These are phyloP conservation scores for Drosophila obscura DNA, from an alignment of 1,140 invertebrate genomes.

Conservation along the genomic window DNA sequence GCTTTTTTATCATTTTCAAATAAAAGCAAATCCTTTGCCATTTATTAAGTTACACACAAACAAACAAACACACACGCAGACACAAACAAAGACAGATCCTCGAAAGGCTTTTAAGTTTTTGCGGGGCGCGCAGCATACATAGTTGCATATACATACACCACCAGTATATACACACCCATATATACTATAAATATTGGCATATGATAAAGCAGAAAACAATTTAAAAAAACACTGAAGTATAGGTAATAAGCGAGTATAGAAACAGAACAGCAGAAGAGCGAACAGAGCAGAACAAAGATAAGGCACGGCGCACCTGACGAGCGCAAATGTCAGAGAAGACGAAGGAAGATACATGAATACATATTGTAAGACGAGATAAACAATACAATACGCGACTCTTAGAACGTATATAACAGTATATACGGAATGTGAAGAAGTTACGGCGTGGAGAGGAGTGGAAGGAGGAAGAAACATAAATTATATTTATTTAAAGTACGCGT, in stretches of 20 bases:
- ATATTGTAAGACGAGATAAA: constrained; percentile 77
- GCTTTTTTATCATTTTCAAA: constrained; percentile 80
- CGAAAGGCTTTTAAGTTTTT: constrained; percentile 58
- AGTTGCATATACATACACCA: constrained; percentile 41
- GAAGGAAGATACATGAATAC: constrained; percentile 47
- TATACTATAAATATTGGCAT: constrained; percentile 77
- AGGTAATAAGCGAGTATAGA: constrained; percentile 49
- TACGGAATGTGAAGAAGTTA: constrained; percentile 47
- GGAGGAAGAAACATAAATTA: constrained; percentile 68
- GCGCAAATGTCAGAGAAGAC: constrained; percentile 20
- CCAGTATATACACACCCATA: constrained; percentile 37
- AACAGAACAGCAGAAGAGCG: constrained; percentile 24
- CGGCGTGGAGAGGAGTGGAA: constrained; percentile 27
- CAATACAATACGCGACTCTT: constrained; percentile 45
- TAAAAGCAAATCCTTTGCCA: constrained; percentile 77
- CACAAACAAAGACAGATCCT: too few species aligned
- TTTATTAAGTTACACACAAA: constrained; percentile 71
- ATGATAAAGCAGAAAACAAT: constrained; percentile 60
- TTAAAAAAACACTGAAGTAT: constrained; percentile 27
- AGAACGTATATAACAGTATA: constrained; percentile 44
- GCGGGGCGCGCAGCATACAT: constrained; percentile 43
- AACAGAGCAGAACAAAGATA: constrained; percentile 37
- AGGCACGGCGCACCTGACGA: constrained; percentile 13
- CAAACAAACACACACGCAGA: constrained; percentile 11
- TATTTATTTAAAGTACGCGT: constrained; percentile 82